Evolutionary conservation across 2,113 vertebrate genomes (phyloP), one percentile per base, ranked within the genome.

Genomic region (Zosterops pallidus): DNA sequence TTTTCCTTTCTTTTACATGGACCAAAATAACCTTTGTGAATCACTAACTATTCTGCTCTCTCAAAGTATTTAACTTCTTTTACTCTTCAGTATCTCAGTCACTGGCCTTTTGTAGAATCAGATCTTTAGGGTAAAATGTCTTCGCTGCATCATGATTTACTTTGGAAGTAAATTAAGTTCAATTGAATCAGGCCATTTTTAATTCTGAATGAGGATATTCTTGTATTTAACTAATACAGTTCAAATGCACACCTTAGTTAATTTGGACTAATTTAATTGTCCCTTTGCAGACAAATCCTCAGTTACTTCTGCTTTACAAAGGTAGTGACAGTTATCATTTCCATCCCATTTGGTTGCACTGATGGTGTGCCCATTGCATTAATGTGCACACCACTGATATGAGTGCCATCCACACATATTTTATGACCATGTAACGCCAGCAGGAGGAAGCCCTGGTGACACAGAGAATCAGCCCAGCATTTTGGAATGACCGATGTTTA

Each of bases 401-500:
- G 39, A 91, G 22, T 74, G 67, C 24, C 55, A 80, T 59, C 52
- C 35, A 29, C 46, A 5, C 19, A 9, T 9, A 24, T 82, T 76
- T 89, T 76, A 47, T 42, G 46, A 37, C 33, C 26, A 21, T 1
- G 2, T 72, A 56, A 63, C 24, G 12, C 47, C 74, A 84, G 74
- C 3, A 0, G 72, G 56, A 82, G 65, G 62, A 64, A 91, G 29
- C 17, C 41, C 62, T 69, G 26, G 60, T 92, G 53, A 64, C 77
- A 53, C 0, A 8, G 37, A 75, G 63, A 49, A 47, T 87, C 53
- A 76, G 13, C 57, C 67, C 39, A n/a, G 44, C 7, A 9, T 78
- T 88, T 96, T 76, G 79, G 80, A 78, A 97, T 91, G 84, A 46
- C 49, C 56, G 4, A 26, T 70, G 60, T 96, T 96, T 97, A 93